Evolutionary conservation across 2,888 invertebrate species (phyloP).

Genomic region (Sicus ferrugineus): DNA sequence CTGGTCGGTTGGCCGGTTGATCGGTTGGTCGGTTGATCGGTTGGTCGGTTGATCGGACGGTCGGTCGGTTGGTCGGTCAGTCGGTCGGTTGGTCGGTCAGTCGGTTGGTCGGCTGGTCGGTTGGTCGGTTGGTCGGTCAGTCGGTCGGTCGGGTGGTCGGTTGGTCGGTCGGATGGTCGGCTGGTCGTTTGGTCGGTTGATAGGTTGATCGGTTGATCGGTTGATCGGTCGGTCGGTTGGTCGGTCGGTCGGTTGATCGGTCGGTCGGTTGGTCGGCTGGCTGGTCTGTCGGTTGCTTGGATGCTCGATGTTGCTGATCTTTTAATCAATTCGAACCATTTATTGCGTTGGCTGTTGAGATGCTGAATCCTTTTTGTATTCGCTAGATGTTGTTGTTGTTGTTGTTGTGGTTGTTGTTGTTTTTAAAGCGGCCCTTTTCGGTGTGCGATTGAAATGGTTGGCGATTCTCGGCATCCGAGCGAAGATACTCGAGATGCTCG

Average conservation of each 20-base stretch:
- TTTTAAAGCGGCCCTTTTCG: background rate
- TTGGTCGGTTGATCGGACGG: no score
- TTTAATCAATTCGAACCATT: slow-evolving; percentile 29
- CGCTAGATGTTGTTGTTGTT: slow-evolving; percentile 4
- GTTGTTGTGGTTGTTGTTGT: slow-evolving; percentile 11
- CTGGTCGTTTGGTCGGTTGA: background rate
- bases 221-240: background rate
- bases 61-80: no score
- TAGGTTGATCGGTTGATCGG: background rate
- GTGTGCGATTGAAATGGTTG: background rate
- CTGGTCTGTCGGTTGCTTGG: background rate
- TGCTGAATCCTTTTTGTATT: background rate
- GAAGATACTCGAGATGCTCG: background rate
- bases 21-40: no score
- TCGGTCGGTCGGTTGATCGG: slow-evolving; percentile 18
- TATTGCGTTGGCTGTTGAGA: slow-evolving; percentile 21
- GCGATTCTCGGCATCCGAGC: background rate
- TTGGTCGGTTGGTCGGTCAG: no score
- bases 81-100: no score
- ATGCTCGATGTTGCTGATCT: background rate
- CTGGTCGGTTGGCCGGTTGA: no score
- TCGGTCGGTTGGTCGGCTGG: slow-evolving; percentile 8
- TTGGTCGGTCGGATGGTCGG: no score
- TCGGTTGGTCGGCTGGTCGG: no score
- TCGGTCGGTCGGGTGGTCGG: no score